A percentile compares a stretch with the other conserved stretches of the same genome.
Conservation (phyloP, 1,140 invertebrate species). For the Phthorimaea operculella region DNA sequence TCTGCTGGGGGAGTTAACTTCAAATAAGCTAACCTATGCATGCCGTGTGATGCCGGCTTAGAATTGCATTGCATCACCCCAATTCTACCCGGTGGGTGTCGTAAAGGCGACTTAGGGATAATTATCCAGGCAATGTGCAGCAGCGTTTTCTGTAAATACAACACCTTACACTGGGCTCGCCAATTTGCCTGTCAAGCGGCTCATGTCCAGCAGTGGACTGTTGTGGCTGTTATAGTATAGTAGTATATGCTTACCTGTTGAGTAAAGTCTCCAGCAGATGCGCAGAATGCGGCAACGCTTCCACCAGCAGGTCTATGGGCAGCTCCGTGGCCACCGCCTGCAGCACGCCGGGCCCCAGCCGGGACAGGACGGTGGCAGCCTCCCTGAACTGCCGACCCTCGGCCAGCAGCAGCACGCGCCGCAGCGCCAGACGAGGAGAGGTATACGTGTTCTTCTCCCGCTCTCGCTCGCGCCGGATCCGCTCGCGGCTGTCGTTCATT, state of each 20-base stretch:
- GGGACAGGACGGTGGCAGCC: conserved; percentile 79
- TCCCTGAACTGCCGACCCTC: conserved; percentile 84
- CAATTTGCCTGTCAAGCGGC: no score
- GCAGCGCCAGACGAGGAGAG: conserved; percentile 78
- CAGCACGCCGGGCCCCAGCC: conserved; percentile 79
- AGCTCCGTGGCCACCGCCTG: conserved; percentile 79
- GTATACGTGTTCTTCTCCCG: conserved; percentile 73
- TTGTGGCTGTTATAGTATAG: no score
- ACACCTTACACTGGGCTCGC: no score
- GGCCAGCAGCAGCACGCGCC: conserved; percentile 78
- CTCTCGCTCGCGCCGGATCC: conserved; percentile 68
- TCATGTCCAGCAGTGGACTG: no score
- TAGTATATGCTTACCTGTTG: conserved; percentile 68
- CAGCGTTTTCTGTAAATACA: no score
- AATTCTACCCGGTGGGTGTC: no score
- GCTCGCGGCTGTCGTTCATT: conserved; percentile 71
- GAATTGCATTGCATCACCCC: no score
- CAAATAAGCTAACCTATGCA: no score
- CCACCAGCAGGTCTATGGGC: conserved; percentile 87
- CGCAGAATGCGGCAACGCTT: conserved; percentile 86
- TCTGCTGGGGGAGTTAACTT: no score
- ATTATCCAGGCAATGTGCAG: no score
- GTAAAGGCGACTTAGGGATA: no score
- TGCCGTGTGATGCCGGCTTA: no score
- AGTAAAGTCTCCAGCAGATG: conserved; percentile 88